Base-by-base conservation (phyloP, 1,140 invertebrate genomes). In the Zaprionus vittiger region DNA sequence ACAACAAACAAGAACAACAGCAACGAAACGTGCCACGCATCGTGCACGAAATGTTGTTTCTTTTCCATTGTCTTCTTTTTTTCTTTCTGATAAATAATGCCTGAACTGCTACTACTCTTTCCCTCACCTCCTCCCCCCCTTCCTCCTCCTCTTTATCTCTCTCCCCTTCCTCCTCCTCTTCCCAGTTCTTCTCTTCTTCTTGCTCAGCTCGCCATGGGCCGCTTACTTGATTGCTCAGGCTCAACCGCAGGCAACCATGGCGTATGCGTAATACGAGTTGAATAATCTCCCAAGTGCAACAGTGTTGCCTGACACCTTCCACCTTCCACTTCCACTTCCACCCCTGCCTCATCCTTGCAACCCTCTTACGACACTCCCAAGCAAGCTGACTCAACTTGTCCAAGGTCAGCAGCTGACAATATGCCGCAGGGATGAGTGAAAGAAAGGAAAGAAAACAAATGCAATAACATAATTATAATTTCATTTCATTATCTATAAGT, bases 231-330 rank as follows among this genome's bases (percentile, higher is more conserved):
- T 37, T 52, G 28, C 22, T 7, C 38, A 20, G 44, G 28, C 11
- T 28, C 44, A 68, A 5, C 37, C 15, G 20, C 22, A n/a, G 17
- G 24, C 12, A 15, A 5, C 60, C 57, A 11, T 6, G 20, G 56
- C 65, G 71, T 73, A 68, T 73, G 71, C 57, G 64, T 55, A 68
- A 73, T 61, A 26, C 24, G 6, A 24, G 64, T 67, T 67, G 24
- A 20, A 57, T 49, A 49, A 38, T 37, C 28, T 12, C 37, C 41
- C 37, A 34, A 6, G 20, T 64, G 69, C 61, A n/a, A 17, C 57
- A 41, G 34, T 20, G 65, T 44, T 37, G 20, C n/a, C 0, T 44
- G 15, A 17, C 15, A 44, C n/a, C 41, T 6, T 31, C 41, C n/a
- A 7, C 0, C n/a, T 1, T 6, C 15, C 15, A 7, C 41, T n/a